These are phyloP conservation scores for Acanthis flammea DNA, from an alignment of 2,797 vertebrate genomes.

Conservation along the genomic window DNA sequence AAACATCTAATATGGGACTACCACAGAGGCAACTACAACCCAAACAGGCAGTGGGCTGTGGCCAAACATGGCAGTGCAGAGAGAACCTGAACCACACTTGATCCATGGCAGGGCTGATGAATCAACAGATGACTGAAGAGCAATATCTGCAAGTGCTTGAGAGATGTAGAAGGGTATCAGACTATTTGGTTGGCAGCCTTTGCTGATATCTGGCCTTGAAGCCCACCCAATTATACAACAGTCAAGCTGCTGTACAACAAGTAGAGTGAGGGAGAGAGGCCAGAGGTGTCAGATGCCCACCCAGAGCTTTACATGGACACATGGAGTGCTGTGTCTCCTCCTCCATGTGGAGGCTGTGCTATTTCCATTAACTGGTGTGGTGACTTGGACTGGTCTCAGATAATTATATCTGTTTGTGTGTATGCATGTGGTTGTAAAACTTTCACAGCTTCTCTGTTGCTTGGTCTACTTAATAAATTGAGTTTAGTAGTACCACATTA, in stretches of 20 bases:
- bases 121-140: not conserved
- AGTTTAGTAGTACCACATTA: not conserved
- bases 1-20: not conserved
- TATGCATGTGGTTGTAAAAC: not conserved
- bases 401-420: not conserved
- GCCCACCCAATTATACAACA: not conserved
- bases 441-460: not conserved
- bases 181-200: not conserved
- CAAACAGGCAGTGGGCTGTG: not conserved
- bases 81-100: not conserved
- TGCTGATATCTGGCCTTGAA: not conserved
- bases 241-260: not conserved
- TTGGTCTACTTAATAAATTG: not conserved
- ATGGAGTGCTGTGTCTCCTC: not conserved
- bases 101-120: not conserved
- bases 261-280: fast-evolving
- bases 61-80: not conserved
- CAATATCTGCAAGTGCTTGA: not conserved
- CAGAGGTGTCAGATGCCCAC: not conserved
- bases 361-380: not conserved
- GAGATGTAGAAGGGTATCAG: not conserved
- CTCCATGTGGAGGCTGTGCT: not conserved
- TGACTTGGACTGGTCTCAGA: not conserved
- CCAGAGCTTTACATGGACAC: not conserved
- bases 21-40: fast-evolving